Percentiles rank a stretch among this genome's conserved stretches.
These are phyloP conservation scores for Zoanthus gigantus DNA, from an alignment of 92 coral and sea anemone species.

Conservation along the genomic window DNA sequence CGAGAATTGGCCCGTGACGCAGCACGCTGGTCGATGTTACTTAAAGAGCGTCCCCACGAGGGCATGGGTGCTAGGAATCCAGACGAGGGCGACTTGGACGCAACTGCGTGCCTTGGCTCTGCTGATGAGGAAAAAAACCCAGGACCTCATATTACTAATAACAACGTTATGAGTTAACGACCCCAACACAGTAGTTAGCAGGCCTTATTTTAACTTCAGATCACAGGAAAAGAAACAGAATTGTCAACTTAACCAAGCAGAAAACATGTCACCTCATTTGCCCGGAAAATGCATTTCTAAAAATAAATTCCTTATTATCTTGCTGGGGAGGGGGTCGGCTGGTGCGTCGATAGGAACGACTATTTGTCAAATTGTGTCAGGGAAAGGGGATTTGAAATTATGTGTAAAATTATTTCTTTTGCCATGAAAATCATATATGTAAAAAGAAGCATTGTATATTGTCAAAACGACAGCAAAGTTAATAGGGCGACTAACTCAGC, in stretches of 20 bases:
- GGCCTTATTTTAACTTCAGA: no score
- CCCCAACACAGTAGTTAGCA: no score
- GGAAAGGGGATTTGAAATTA: no score
- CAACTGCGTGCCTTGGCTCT: conserved; percentile 82
- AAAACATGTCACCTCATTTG: not conserved
- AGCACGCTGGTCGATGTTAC: conserved; percentile 94
- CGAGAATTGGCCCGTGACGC: conserved; percentile 90
- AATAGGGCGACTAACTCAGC: not conserved
- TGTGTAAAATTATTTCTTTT: not conserved
- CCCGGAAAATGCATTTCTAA: not conserved
- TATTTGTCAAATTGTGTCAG: no score
- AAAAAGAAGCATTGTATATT: not conserved
- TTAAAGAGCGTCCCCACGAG: conserved; percentile 89
- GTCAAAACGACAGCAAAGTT: no score
- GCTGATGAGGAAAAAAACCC: not conserved
- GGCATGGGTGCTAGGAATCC: conserved; percentile 85
- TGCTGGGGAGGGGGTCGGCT: no score
- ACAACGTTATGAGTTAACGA: no score
- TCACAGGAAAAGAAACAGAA: no score
- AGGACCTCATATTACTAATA: no score
- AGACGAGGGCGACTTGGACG: conserved; percentile 66
- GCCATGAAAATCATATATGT: not conserved
- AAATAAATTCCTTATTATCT: no score
- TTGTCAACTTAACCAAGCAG: no score
- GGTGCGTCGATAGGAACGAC: no score